Percentiles rank a stretch among this genome's conserved stretches.
Conservation (phyloP, 2,797 vertebrate genomes). For the Cryptoprocta ferox region DNA sequence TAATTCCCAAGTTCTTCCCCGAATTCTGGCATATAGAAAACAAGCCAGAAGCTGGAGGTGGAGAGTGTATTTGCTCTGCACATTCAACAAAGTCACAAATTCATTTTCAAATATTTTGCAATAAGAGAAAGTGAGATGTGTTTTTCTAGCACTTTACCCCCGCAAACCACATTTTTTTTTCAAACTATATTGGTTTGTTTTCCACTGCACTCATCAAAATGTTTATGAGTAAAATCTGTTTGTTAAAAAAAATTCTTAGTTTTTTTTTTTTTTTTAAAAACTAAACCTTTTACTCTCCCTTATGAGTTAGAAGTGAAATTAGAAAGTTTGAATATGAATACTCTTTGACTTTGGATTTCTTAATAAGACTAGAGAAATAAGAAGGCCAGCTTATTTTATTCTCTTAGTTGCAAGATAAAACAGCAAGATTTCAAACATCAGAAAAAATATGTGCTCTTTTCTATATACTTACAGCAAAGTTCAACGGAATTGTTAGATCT, state of each 20-base stretch:
- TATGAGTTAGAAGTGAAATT: slow-evolving; percentile 41
- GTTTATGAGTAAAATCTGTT: slow-evolving; percentile 67
- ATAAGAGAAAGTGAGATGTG: slow-evolving; percentile 60
- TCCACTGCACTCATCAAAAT: slow-evolving; percentile 53
- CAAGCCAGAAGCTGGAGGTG: background rate
- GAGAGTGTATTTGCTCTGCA: background rate
- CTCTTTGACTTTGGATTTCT: slow-evolving; percentile 1
- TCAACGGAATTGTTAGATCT: background rate
- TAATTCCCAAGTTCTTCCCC: background rate
- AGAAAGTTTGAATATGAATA: background rate
- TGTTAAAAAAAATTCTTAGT: slow-evolving; percentile 24
- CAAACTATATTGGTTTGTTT: slow-evolving; percentile 64
- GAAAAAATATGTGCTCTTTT: background rate
- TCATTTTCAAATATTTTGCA: slow-evolving; percentile 57
- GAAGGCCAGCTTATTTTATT: background rate
- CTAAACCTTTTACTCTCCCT: background rate
- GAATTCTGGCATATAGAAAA: background rate
- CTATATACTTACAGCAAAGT: background rate
- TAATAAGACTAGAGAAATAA: background rate
- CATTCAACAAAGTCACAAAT: slow-evolving; percentile 57
- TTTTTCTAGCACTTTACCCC: slow-evolving; percentile 66
- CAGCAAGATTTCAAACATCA: background rate
- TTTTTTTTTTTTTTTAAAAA: background rate
- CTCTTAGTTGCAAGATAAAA: slow-evolving; percentile 15
- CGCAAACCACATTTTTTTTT: background rate